Conservation (phyloP, 2,113 vertebrate species). For the Reinhardtius hippoglossoides region DNA sequence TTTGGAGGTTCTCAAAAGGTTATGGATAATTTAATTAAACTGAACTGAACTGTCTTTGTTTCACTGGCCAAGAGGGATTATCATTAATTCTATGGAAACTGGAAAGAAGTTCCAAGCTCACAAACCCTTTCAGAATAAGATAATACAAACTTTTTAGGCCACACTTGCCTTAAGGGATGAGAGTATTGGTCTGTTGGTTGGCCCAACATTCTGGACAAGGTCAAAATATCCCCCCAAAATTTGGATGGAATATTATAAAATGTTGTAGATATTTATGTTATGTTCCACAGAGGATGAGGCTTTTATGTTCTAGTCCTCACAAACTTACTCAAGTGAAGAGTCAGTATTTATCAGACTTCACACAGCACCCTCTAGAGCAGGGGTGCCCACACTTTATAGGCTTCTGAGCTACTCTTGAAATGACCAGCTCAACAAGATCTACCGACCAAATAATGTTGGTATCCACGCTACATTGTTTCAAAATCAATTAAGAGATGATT, state of each 20-base stretch:
- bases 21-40: background rate
- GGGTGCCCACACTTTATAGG: no score
- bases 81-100: background rate
- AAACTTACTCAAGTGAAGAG: background rate
- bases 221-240: constrained; percentile 7
- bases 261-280: background rate
- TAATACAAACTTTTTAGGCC: background rate
- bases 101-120: background rate
- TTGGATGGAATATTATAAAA: background rate
- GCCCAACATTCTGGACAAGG: background rate
- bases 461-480: no score
- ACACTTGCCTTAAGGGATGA: background rate
- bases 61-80: background rate
- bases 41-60: background rate
- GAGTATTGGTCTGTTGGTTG: background rate
- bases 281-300: constrained; percentile 1
- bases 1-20: background rate
- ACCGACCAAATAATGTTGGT: no score
- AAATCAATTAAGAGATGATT: no score
- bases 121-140: constrained; percentile 3
- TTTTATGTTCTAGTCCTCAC: background rate
- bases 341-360: background rate
- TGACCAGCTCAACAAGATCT: no score
- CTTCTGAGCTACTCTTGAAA: no score
- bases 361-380: background rate